Base-by-base conservation (phyloP, 1,140 invertebrate genomes). In the Camponotus pennsylvanicus region DNA sequence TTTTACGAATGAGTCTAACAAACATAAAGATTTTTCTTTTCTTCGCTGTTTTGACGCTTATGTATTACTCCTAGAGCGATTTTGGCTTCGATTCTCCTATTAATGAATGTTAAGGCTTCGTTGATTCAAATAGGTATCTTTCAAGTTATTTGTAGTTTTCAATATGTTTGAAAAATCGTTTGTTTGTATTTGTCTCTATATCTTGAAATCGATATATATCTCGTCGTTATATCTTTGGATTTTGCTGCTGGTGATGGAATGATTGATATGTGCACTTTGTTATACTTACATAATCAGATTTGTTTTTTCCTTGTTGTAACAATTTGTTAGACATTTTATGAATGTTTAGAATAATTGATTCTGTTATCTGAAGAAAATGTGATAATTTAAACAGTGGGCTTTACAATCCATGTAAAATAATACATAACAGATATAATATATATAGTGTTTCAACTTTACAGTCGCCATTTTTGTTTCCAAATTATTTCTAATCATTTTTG, bases 211-310 rank as follows among this genome's bases (percentile, higher is more conserved):
- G 37, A 78, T 87, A 57, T 87, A 57, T 85, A 75, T 86, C 55
- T 86, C 67, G 34, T 73, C 63, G 73, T 82, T 82, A 86, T 75
- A 73, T 82, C 66, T 86, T 52, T 87, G 76, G 82, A 83, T 86
- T 52, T 90, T 85, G 69, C 71, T 84, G 90, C 90, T 93, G 93
- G 93, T 94, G 93, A 92, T 93, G 93, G 93, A 94, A 92, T 93
- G 77, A 84, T 91, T 91, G 73, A 89, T 69, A 88, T 91, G 85
- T 90, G 86, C 89, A 91, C 63, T 77, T 90, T 88, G 86, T 90
- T 90, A 86, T 77, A 61, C 79, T 73, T 80, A 87, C 55, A 59
- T 59, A 63, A 87, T 87, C 75, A 61, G 67, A 88, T 78, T 88
- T 87, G 57, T 52, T 52, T 89, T 79, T 86, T 88, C 69, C 76